These are phyloP conservation scores for Anguilla pacifica DNA, from an alignment of 2,797 vertebrate genomes.

Conservation along the genomic window DNA sequence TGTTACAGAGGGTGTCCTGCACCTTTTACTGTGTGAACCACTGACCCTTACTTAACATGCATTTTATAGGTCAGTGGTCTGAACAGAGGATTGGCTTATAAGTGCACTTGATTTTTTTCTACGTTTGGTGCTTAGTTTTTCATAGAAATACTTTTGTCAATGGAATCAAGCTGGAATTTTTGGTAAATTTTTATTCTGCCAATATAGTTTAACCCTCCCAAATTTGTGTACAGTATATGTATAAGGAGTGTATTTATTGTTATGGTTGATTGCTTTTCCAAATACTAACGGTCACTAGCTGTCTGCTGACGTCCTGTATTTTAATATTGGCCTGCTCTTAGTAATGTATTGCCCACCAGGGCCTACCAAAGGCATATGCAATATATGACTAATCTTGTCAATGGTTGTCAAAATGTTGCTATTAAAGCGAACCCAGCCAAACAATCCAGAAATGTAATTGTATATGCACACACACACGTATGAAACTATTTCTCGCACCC, in stretches of 20 bases:
- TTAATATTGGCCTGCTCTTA: not conserved
- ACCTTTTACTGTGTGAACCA: not conserved
- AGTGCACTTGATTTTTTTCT: constrained; percentile 1
- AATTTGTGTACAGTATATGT: not conserved
- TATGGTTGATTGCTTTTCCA: not conserved
- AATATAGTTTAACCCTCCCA: not conserved
- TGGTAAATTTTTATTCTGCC: not conserved
- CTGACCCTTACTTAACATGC: not conserved
- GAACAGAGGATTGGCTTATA: constrained; percentile 16
- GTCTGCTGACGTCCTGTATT: constrained; percentile 1
- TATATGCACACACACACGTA: not conserved
- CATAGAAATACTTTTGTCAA: constrained; percentile 2
- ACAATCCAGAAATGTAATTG: not conserved
- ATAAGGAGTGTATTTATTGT: not conserved
- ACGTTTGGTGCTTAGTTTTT: constrained; percentile 29
- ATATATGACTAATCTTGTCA: not conserved
- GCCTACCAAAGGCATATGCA: not conserved
- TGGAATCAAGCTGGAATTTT: not conserved
- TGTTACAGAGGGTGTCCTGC: not conserved
- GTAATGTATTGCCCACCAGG: not conserved
- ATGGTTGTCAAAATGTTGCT: not conserved
- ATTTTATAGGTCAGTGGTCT: not conserved
- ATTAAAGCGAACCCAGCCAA: not conserved
- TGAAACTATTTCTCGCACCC: no score
- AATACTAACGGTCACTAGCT: not conserved